These are phyloP conservation scores for Psilopsiagon aurifrons DNA, from an alignment of 2,113 vertebrate genomes.

Conservation along the genomic window DNA sequence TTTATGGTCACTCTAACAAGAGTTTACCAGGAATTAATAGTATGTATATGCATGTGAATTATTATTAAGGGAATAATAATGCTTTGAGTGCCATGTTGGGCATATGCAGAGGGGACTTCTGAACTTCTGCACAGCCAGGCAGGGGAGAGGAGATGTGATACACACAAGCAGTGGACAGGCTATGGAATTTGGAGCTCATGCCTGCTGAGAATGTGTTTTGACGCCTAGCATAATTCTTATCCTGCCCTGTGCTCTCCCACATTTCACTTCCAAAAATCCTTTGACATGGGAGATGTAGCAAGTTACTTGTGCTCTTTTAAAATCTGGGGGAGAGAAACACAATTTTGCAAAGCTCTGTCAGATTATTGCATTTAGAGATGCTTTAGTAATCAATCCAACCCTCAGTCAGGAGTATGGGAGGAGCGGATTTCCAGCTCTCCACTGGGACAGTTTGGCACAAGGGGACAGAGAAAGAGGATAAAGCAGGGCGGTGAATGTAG, in stretches of 20 bases:
- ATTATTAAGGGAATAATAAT: background rate
- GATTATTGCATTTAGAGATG: accelerated
- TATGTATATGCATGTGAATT: accelerated
- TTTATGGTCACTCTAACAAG: background rate
- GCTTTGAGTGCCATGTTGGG: accelerated
- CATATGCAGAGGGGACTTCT: background rate
- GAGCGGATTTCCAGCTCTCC: background rate
- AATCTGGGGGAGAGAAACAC: accelerated
- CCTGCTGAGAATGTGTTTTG: background rate
- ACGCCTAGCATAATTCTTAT: background rate
- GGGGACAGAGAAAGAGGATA: background rate
- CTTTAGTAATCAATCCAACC: accelerated
- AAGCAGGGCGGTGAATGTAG: accelerated
- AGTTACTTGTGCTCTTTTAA: background rate
- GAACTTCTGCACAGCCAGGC: background rate
- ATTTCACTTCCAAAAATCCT: background rate
- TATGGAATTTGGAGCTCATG: accelerated
- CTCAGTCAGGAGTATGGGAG: accelerated
- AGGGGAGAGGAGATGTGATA: background rate
- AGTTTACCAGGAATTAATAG: background rate
- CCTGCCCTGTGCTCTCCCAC: background rate
- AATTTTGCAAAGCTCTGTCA: background rate
- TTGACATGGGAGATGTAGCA: too few relatives aligned
- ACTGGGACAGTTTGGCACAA: background rate
- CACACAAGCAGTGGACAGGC: accelerated